Evolutionary conservation across 2,888 invertebrate species (phyloP), one percentile per base, ranked within the genome.

Genomic region (Sepioteuthis lessoniana): DNA sequence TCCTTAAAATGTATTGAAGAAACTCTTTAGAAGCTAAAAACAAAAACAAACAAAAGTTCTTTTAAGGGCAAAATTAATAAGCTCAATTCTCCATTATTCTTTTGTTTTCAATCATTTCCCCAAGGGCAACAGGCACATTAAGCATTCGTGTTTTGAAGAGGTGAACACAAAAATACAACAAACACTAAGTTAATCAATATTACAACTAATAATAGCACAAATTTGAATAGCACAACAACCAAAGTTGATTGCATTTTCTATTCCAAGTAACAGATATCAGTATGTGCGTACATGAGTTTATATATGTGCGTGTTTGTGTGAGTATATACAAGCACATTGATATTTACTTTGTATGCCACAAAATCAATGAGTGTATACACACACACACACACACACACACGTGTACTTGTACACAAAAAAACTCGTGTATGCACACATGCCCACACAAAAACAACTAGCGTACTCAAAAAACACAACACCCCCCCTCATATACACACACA

Each of bases 51-150:
- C 31, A 60, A 60, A 60, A 10, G 10, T 25, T 55, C 55, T 55
- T 55, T 55, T 55, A 55, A 55, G 8, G 25, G 31, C 31, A 25
- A 60, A 60, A 25, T 31, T 60, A 60, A 60, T 60, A 31, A 76
- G 13, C n/a, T 19, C 0, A n/a, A n/a, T 35, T 35, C n/a, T 76
- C n/a, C 76, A 76, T 76, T 76, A n/a, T 76, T 16, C 76, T 76
- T 35, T 76, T 76, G n/a, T 76, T 76, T 76, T 76, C 76, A 76
- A 76, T 76, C n/a, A 76, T 76, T 76, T 76, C n/a, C 76, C 76
- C 1, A n/a, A 25, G 60, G 76, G 76, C 76, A 16, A 76, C 76
- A 76, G n/a, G 13, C 13, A 35, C 3, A n/a, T n/a, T n/a, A 76
- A 76, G n/a, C 10, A 76, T 76, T 76, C 16, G n/a, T 76, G n/a